phyloP scores from a whole-genome alignment of 2,888 invertebrate genomes.

The Orchestes rusci region DNA sequence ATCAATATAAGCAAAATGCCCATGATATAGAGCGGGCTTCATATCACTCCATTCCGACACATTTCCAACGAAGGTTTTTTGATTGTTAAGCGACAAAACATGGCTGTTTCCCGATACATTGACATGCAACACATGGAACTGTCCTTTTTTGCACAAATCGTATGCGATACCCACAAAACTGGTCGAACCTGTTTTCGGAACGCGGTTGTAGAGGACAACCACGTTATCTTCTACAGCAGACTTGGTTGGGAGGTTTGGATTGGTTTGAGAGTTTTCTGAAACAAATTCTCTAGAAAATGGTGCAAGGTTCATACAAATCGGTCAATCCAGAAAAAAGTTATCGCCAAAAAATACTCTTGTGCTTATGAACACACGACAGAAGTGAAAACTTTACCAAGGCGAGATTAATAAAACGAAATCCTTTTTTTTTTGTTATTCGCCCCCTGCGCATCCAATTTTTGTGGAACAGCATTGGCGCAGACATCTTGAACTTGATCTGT shows the following conservation, averaged over 20 bases:
- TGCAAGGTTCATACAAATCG: no score
- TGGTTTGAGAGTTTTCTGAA: not conserved
- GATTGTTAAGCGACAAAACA: slow-evolving; percentile 88
- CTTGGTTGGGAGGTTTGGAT: not conserved
- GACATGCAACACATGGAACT: slow-evolving; percentile 83
- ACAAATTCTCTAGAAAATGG: no score
- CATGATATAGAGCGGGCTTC: slow-evolving; percentile 95
- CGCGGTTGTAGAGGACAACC: slow-evolving; percentile 89
- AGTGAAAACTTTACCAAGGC: no score
- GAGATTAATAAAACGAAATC: no score
- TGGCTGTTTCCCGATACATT: slow-evolving; percentile 95
- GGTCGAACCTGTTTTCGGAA: slow-evolving; percentile 96
- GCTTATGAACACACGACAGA: no score
- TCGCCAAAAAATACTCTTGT: no score
- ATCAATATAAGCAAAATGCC: slow-evolving; percentile 94
- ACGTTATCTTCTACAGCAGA: slow-evolving; percentile 49
- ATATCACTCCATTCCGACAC: slow-evolving; percentile 81
- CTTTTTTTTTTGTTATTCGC: no score
- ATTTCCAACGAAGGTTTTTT: slow-evolving; percentile 82
- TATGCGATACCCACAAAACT: slow-evolving; percentile 91
- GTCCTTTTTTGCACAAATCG: slow-evolving; percentile 73
- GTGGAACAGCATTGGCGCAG: no score
- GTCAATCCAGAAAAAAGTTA: no score
- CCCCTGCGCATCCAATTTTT: no score
- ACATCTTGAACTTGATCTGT: no score